Percentiles rank a stretch among this genome's conserved stretches.
Evolutionary conservation across 2,113 vertebrate species (phyloP).

Genomic region (Alethe diademata): DNA sequence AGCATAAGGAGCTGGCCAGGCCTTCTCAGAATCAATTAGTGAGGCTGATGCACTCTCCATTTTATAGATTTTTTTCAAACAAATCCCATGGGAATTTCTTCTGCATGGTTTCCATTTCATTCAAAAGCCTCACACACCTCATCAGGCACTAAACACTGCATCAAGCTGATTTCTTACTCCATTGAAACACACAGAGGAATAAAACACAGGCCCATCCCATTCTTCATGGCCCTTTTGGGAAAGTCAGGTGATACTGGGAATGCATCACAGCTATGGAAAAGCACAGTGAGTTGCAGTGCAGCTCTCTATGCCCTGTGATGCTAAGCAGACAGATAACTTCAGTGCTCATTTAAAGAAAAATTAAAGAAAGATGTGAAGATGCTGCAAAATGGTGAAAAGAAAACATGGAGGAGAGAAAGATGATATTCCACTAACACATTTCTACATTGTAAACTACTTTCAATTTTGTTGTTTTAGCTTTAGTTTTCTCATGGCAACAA

Average conservation of each 20-base stretch:
- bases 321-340: not conserved
- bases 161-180: conserved; percentile 15
- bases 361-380: not conserved
- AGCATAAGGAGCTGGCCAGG: not conserved
- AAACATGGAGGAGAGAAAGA: not conserved
- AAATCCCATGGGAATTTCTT: not conserved
- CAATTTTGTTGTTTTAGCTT: not conserved
- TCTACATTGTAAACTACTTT: not conserved
- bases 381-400: not conserved
- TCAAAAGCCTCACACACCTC: conserved; percentile 23
- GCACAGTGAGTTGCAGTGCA: not conserved
- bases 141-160: conserved; percentile 23
- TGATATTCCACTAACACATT: not conserved
- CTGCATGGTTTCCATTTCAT: conserved; percentile 28
- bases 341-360: not conserved
- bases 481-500: not conserved
- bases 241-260: not conserved
- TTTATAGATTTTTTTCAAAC: not conserved
- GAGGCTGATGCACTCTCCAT: conserved; percentile 5
- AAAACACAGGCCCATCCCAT: not conserved
- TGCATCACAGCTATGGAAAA: not conserved
- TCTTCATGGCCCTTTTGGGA: not conserved
- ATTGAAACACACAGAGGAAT: not conserved
- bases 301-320: not conserved
- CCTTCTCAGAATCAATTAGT: conserved; percentile 46